Percentiles rank a stretch among this genome's conserved stretches.
Conservation (phyloP, 1,140 invertebrate species). For the Drosophila seguyi region DNA sequence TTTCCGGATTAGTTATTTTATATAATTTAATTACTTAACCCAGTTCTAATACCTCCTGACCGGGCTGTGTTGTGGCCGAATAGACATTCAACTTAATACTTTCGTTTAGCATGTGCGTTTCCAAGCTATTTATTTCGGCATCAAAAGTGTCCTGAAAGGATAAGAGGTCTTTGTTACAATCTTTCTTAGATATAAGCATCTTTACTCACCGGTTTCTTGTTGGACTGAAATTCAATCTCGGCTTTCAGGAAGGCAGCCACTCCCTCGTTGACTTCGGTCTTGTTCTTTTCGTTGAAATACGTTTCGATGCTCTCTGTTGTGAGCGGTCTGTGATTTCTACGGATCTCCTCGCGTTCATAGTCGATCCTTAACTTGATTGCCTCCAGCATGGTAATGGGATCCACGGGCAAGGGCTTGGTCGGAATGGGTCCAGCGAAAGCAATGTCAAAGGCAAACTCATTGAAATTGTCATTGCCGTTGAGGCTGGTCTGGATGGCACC, state of each 20-base stretch:
- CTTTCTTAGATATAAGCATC: neutral
- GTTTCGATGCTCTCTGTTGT: slow-evolving; percentile 23
- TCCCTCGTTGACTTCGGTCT: slow-evolving; percentile 47
- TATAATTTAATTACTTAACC: neutral
- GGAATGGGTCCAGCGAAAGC: slow-evolving; percentile 51
- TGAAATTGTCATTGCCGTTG: slow-evolving; percentile 57
- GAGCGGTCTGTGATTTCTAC: neutral
- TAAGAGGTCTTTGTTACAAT: neutral
- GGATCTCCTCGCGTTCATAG: slow-evolving; percentile 48
- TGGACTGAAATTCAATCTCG: slow-evolving; percentile 8
- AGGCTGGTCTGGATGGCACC: slow-evolving; percentile 65
- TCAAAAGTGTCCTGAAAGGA: slow-evolving; percentile 22
- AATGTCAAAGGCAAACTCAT: slow-evolving; percentile 56
- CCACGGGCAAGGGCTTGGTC: slow-evolving; percentile 45
- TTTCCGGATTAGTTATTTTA: neutral
- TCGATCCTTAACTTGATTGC: slow-evolving; percentile 69
- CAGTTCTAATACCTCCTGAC: neutral
- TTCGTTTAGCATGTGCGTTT: slow-evolving; percentile 49
- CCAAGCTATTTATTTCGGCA: slow-evolving; percentile 41
- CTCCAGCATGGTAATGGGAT: slow-evolving; percentile 73
- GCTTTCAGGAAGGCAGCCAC: slow-evolving; percentile 50
- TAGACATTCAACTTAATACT: slow-evolving; percentile 49
- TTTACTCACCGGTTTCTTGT: slow-evolving; percentile 15
- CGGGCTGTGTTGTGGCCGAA: slow-evolving; percentile 46
- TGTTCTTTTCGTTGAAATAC: slow-evolving; percentile 29